Conservation (phyloP, 1,140 invertebrate genomes). For the Sarcophaga bullata region DNA sequence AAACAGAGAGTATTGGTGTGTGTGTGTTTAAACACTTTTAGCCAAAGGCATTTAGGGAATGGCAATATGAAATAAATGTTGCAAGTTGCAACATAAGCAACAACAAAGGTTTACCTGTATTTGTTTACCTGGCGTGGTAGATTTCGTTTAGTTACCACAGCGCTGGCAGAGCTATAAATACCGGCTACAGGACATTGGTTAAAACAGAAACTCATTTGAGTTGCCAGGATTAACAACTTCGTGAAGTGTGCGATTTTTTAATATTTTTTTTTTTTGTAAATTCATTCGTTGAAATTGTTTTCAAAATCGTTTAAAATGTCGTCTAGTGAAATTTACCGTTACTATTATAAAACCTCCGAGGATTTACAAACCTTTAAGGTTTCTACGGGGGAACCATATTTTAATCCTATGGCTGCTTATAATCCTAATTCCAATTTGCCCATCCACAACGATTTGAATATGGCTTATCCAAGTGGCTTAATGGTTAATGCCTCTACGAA, state of each 20-base stretch:
- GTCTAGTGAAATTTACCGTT: slow-evolving; percentile 64
- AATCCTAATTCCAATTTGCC: slow-evolving; percentile 48
- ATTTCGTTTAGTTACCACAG: slow-evolving; percentile 15
- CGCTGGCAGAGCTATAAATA: slow-evolving; percentile 43
- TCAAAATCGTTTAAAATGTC: slow-evolving; percentile 42
- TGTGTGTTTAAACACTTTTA: neutral
- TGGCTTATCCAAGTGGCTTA: slow-evolving; percentile 48
- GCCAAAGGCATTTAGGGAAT: slow-evolving; percentile 26
- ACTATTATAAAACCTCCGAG: slow-evolving; percentile 63
- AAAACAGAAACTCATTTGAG: slow-evolving; percentile 42
- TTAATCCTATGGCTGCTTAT: slow-evolving; percentile 63
- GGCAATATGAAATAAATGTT: slow-evolving; percentile 25
- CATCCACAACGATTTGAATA: neutral
- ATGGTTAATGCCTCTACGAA: slow-evolving; percentile 57
- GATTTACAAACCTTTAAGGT: slow-evolving; percentile 61
- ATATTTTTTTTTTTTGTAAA: neutral
- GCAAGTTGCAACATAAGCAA: slow-evolving; percentile 20
- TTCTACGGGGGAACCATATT: slow-evolving; percentile 52
- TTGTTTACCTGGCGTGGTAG: slow-evolving; percentile 41
- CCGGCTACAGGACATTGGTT: slow-evolving; percentile 28
- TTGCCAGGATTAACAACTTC: slow-evolving; percentile 37
- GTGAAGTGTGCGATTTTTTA: neutral
- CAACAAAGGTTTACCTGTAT: slow-evolving; percentile 44
- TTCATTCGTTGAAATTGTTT: slow-evolving; percentile 8
- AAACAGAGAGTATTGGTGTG: neutral